Conservation (phyloP, 2,797 vertebrate species). For the Hirundo rustica region DNA sequence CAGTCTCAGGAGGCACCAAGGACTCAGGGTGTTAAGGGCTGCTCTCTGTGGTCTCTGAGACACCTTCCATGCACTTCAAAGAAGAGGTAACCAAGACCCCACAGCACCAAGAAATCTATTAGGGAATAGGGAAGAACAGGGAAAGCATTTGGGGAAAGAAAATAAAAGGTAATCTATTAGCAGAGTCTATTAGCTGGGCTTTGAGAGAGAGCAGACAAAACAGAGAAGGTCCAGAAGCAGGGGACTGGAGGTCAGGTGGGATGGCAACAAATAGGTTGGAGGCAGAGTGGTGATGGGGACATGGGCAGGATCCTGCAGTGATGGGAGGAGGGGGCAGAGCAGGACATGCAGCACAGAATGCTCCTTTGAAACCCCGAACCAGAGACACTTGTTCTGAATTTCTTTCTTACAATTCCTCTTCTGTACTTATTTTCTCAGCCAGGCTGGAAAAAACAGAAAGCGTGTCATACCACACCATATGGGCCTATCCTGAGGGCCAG, state of each 20-base stretch:
- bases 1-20: background rate
- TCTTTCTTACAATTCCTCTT: background rate
- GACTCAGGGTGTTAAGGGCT: background rate
- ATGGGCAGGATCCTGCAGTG: background rate
- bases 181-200: background rate
- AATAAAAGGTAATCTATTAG: background rate
- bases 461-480: background rate
- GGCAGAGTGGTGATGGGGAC: background rate
- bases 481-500: slow-evolving; percentile 40
- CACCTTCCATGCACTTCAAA: background rate
- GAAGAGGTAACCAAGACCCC: background rate
- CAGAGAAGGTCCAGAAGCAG: background rate
- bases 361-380: background rate
- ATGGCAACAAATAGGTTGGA: background rate
- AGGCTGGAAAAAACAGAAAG: background rate
- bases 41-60: background rate
- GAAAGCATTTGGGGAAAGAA: background rate
- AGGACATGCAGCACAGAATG: background rate
- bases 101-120: background rate
- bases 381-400: background rate
- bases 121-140: background rate
- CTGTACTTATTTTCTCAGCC: background rate
- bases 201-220: background rate
- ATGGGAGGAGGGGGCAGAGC: background rate
- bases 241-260: background rate